Conservation (phyloP, 2,797 vertebrate species). For the Hippopotamyrus pictus region DNA sequence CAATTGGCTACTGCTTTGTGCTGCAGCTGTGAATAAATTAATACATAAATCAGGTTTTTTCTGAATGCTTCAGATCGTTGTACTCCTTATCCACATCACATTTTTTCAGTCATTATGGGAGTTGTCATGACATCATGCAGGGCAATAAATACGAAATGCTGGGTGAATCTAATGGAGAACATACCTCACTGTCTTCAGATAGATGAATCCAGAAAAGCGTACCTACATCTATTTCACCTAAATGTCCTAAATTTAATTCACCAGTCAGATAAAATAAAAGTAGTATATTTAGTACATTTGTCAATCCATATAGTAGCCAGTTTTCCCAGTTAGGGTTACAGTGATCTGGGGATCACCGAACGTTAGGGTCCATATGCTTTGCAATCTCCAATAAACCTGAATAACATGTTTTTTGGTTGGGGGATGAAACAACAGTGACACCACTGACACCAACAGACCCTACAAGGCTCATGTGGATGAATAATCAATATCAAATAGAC, state of each 20-base stretch:
- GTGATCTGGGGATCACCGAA: not conserved
- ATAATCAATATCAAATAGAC: not conserved
- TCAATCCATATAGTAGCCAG: not conserved
- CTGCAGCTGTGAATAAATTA: not conserved
- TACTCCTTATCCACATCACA: not conserved
- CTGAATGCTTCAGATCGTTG: not conserved
- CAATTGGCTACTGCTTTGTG: not conserved
- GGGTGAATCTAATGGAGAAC: not conserved
- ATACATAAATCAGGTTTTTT: not conserved
- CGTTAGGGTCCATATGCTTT: not conserved
- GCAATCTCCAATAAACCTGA: not conserved
- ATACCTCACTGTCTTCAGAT: not conserved
- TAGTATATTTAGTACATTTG: not conserved
- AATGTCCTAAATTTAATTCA: not conserved
- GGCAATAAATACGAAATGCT: not conserved
- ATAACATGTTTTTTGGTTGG: not conserved
- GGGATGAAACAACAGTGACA: not conserved
- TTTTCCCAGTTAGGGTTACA: not conserved
- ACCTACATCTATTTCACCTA: not conserved
- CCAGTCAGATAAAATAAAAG: not conserved
- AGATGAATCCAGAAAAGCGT: not conserved
- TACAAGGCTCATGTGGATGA: not conserved
- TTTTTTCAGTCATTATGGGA: not conserved
- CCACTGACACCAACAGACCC: not conserved
- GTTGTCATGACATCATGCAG: not conserved